Conservation (phyloP, 2,113 vertebrate genomes). For the Chitala chitala region DNA sequence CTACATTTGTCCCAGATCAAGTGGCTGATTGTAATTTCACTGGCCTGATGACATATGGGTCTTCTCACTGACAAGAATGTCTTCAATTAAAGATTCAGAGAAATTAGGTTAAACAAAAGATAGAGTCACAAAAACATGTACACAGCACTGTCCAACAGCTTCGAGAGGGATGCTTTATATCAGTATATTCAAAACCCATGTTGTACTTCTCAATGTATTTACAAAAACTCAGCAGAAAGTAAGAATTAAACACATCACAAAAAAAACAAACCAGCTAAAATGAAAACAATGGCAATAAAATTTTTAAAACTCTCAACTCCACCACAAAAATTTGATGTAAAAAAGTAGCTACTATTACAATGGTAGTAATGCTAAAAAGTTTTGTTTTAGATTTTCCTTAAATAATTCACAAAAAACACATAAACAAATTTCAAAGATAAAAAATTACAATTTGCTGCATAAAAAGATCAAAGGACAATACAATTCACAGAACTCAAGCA, state of each 20-base stretch:
- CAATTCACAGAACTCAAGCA: constrained; percentile 42
- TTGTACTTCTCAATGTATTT: constrained; percentile 42
- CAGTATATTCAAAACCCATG: constrained; percentile 38
- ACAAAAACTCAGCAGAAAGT: constrained; percentile 41
- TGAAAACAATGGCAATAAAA: constrained; percentile 47
- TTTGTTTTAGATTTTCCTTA: constrained; percentile 35
- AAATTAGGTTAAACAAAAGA: not conserved
- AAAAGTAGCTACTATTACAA: constrained; percentile 41
- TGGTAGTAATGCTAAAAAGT: constrained; percentile 34
- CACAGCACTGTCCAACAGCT: not conserved
- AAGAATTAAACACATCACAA: constrained; percentile 42
- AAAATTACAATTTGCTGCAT: constrained; percentile 35
- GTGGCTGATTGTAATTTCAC: not conserved
- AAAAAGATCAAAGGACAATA: constrained; percentile 33
- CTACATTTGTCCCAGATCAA: not conserved
- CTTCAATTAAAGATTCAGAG: not conserved
- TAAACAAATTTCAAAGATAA: constrained; percentile 37
- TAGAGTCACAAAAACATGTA: constrained; percentile 8
- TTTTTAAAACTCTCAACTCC: constrained; percentile 51
- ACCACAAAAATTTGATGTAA: constrained; percentile 45
- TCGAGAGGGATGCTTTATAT: constrained; percentile 42
- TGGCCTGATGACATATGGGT: not conserved
- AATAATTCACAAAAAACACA: constrained; percentile 45
- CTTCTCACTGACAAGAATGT: not conserved
- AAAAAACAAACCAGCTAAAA: constrained; percentile 30